Evolutionary conservation across 2,797 vertebrate species (phyloP).

Genomic region (Gobio occitaniae): DNA sequence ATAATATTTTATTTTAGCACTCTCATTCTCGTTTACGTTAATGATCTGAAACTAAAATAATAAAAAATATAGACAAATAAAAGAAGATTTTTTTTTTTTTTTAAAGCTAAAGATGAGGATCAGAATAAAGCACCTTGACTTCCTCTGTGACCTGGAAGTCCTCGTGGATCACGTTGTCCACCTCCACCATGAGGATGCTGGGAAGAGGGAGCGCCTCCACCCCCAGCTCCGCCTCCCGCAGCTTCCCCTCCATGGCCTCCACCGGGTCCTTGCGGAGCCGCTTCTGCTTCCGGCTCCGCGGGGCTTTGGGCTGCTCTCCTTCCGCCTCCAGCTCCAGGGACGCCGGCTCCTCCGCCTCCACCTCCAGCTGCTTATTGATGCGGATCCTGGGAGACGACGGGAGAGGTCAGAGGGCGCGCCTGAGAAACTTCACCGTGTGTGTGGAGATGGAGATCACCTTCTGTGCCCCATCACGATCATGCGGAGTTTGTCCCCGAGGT

Average conservation of each 20-base stretch:
- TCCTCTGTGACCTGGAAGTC: constrained; percentile 96
- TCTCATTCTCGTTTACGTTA: no score
- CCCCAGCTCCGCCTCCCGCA: constrained; percentile 72
- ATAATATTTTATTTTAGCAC: no score
- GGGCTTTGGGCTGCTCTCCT: constrained; percentile 72
- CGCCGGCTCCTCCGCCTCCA: constrained; percentile 81
- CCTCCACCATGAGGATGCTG: constrained; percentile 92
- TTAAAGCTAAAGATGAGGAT: neutral
- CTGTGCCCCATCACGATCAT: constrained; percentile 99
- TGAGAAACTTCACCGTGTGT: neutral
- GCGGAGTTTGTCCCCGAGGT: constrained; percentile 94
- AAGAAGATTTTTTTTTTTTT: neutral
- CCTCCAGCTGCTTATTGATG: constrained; percentile 86
- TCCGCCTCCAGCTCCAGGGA: constrained; percentile 61
- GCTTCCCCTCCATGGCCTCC: constrained; percentile 79
- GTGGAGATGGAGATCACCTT: constrained; percentile 74
- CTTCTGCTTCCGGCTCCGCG: constrained; percentile 80
- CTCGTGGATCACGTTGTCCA: constrained; percentile 92
- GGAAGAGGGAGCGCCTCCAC: constrained; percentile 72
- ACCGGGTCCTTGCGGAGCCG: constrained; percentile 73
- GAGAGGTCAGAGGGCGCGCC: neutral
- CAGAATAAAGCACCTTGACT: constrained; percentile 84
- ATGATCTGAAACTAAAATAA: neutral
- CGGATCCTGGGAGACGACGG: constrained; percentile 78
- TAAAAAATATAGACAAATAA: neutral